Base-by-base conservation (phyloP, 2,888 invertebrate species). In the Euplagia quadripunctaria region DNA sequence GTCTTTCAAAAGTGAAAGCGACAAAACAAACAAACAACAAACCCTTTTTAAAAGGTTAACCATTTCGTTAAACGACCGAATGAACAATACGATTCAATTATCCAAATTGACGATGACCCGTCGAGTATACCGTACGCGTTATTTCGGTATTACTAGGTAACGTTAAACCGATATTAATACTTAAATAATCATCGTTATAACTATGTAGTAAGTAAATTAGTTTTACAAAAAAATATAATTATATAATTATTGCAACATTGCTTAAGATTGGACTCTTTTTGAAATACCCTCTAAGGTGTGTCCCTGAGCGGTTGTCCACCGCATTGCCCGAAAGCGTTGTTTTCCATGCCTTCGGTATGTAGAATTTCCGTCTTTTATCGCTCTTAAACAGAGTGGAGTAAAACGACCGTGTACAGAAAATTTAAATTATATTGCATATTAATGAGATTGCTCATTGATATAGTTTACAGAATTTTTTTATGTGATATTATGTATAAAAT, bases 61-160 rank as follows among this genome's bases (percentile, higher is more conserved):
- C 73, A 76, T 82, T 77, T 77, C 68, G 69, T 76, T 70, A 52
- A 58, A 31, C 68, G 51, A 66, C 46, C 61, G 67, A 77, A 76
- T 73, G 74, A 76, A 68, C 77, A 71, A 68, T 76, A 76, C 68
- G 75, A 74, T 70, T 74, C 31, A 72, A 79, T 83, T 82, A 74
- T 75, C 72, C 77, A 46, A 72, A 72, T 72, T 64, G 64, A 43
- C 52, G 68, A 52, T 74, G 51, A 67, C 51, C 8, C 68, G 71
- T 58, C 20, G 63, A 74, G 67, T 52, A 46, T 64, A 49, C 70
- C 43, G 8, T 16, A 66, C 63, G 31, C 4, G 52, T 61, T 67
- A 70, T 61, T 66, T 31, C 31, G 58, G 20, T 20, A 58, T 12
- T 11, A 12, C 9, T 20, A n/a, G 0, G 14, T 31, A 66, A 66